A percentile compares a stretch with the other conserved stretches of the same genome.
Conservation (phyloP, 2,888 invertebrate genomes). For the Eupeodes luniger region DNA sequence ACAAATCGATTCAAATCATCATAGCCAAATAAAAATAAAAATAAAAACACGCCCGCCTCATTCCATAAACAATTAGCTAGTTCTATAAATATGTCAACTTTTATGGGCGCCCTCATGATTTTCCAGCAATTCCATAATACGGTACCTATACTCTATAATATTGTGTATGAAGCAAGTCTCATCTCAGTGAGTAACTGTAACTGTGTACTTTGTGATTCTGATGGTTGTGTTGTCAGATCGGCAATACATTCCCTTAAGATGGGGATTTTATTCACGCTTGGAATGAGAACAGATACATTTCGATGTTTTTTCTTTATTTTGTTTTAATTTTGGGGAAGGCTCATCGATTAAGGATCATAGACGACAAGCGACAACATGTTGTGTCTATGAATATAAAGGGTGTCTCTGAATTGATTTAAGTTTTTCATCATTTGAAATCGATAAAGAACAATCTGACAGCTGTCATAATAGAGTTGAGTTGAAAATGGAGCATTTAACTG, state of each 20-base stretch:
- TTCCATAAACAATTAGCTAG: slow-evolving; percentile 74
- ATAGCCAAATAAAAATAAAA: not conserved
- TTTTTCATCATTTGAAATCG: too few relatives aligned
- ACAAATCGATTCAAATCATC: slow-evolving; percentile 41
- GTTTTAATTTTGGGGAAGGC: slow-evolving; percentile 8
- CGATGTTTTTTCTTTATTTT: not conserved
- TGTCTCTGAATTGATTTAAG: too few relatives aligned
- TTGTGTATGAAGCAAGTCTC: not conserved
- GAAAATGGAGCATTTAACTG: too few relatives aligned
- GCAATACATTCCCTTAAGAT: not conserved
- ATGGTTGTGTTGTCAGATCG: not conserved
- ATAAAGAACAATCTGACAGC: too few relatives aligned
- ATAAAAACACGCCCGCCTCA: slow-evolving; percentile 2
- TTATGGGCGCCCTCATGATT: slow-evolving; percentile 74
- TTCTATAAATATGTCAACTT: slow-evolving; percentile 66
- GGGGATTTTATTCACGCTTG: slow-evolving; percentile 15
- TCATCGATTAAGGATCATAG: slow-evolving; percentile 11
- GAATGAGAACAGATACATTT: slow-evolving; percentile 22
- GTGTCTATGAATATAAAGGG: too few relatives aligned
- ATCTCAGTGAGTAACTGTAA: slow-evolving; percentile 13
- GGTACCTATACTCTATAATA: too few relatives aligned
- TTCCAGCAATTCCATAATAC: slow-evolving; percentile 49
- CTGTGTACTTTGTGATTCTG: slow-evolving; percentile 1
- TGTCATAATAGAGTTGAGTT: too few relatives aligned
- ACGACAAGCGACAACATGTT: not conserved